Evolutionary conservation across 37 sponge, comb jelly and placozoan species (phyloP).

Genomic region (Ianthella basta): DNA sequence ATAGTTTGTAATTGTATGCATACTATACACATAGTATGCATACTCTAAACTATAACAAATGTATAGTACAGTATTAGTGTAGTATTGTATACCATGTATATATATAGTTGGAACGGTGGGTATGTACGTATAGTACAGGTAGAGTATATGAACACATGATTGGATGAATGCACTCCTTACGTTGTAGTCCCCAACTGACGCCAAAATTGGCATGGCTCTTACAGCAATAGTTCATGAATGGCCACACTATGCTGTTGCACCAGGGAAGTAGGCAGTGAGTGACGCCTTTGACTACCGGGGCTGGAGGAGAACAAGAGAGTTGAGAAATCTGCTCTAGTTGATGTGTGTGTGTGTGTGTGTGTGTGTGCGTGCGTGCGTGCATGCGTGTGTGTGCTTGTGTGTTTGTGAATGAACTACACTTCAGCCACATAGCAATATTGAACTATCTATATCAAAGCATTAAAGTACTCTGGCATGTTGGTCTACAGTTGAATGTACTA

Average conservation of each 20-base stretch:
- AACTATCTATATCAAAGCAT: too few relatives aligned
- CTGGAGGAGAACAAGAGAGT: background rate
- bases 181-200: slow-evolving; percentile 40
- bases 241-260: slow-evolving; percentile 75
- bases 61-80: too few relatives aligned
- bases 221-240: slow-evolving; percentile 89
- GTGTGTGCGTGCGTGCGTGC: background rate
- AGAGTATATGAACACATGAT: too few relatives aligned
- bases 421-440: too few relatives aligned
- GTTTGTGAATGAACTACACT: background rate
- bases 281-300: slow-evolving; percentile 66
- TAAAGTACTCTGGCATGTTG: too few relatives aligned
- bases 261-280: slow-evolving; percentile 85
- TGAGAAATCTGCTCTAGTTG: background rate
- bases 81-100: too few relatives aligned
- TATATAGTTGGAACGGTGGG: too few relatives aligned
- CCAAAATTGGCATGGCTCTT: slow-evolving; percentile 77
- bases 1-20: too few relatives aligned
- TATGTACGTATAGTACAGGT: too few relatives aligned
- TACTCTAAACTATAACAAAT: too few relatives aligned
- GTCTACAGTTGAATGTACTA: too few relatives aligned
- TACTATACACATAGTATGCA: too few relatives aligned
- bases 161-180: slow-evolving; percentile 53
- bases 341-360: background rate
- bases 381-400: background rate